phyloP scores from a whole-genome alignment of 2,113 vertebrate genomes.

The Marmota flaviventris region DNA sequence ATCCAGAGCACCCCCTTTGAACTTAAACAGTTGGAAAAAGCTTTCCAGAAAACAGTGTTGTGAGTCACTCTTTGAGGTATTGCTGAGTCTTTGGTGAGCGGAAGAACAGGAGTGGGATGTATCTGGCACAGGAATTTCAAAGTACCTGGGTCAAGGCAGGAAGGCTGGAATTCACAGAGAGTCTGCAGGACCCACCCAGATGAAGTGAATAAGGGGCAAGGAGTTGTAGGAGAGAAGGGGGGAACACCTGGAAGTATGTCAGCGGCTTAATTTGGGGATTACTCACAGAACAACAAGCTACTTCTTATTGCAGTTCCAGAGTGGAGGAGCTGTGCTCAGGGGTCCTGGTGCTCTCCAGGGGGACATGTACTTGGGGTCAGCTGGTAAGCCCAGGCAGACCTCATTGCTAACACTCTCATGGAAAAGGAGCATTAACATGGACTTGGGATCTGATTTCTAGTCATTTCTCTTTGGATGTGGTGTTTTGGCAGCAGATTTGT shows the following conservation, averaged over 20 bases:
- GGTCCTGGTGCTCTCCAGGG: not conserved
- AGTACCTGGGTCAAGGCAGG: not conserved
- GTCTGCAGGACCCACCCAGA: not conserved
- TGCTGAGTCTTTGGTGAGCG: not conserved
- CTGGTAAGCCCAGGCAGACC: not conserved
- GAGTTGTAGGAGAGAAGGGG: not conserved
- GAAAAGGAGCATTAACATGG: not conserved
- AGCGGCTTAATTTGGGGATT: not conserved
- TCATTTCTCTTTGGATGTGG: not conserved
- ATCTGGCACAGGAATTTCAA: not conserved
- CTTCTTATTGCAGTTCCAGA: not conserved
- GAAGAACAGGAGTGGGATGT: not conserved
- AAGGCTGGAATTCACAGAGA: not conserved
- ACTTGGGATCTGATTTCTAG: not conserved
- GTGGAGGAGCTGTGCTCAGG: not conserved
- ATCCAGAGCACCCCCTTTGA: not conserved
- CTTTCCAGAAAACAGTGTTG: not conserved
- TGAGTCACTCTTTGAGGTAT: not conserved
- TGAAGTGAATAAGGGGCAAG: not conserved
- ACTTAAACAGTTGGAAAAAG: not conserved
- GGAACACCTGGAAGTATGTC: not conserved
- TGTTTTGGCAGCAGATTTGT: not conserved
- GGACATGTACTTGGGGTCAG: not conserved
- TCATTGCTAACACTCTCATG: not conserved
- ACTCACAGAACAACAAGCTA: not conserved